Evolutionary conservation across 2,888 invertebrate species (phyloP).

Genomic region (Tachina grossa): DNA sequence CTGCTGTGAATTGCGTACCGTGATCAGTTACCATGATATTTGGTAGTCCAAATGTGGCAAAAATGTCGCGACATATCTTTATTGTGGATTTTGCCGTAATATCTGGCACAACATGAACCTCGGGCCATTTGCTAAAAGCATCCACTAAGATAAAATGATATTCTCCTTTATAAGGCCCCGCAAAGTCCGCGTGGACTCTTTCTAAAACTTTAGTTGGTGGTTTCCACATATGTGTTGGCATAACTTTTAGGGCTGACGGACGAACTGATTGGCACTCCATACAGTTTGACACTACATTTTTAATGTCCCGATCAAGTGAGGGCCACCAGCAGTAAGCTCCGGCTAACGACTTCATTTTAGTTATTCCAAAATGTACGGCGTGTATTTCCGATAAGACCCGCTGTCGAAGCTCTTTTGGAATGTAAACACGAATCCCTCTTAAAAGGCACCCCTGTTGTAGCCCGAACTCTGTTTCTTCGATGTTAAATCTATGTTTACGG

Average conservation of each 20-base stretch:
- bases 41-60: conserved; percentile 62
- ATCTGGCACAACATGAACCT: conserved; percentile 68
- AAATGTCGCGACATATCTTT: conserved; percentile 62
- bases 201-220: conserved; percentile 59
- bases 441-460: conserved; percentile 47
- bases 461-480: conserved; percentile 38
- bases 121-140: conserved; percentile 72
- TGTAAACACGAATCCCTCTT: conserved; percentile 15
- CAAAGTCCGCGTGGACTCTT: conserved; percentile 72
- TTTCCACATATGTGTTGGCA: conserved; percentile 43
- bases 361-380: conserved; percentile 5
- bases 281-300: conserved; percentile 58
- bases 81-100: conserved; percentile 66
- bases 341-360: conserved; percentile 58
- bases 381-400: conserved; percentile 23
- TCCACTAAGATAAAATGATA: conserved; percentile 55
- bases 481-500: conserved; percentile 19
- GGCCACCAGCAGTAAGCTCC: conserved; percentile 51
- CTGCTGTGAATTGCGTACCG: conserved; percentile 64
- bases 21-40: conserved; percentile 62
- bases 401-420: conserved; percentile 60
- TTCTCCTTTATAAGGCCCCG: conserved; percentile 29
- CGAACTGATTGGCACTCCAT: conserved; percentile 61
- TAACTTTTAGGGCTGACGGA: conserved; percentile 1
- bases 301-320: conserved; percentile 60